These are phyloP conservation scores for Cepaea hortensis DNA, from an alignment of 2,888 invertebrate species.

Conservation along the genomic window DNA sequence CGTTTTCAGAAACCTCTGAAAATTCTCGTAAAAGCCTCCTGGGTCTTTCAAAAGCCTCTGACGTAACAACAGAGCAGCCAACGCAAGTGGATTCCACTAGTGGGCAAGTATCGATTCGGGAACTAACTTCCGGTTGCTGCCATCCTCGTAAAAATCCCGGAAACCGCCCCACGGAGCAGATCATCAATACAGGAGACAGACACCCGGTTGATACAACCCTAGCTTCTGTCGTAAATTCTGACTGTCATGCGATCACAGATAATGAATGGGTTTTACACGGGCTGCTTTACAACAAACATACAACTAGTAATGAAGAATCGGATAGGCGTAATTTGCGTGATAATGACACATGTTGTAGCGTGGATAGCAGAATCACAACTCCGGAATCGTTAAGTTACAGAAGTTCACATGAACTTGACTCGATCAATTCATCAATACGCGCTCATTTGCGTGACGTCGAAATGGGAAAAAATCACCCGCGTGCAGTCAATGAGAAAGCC, in stretches of 20 bases:
- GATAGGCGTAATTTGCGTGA: not conserved
- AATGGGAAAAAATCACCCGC: not conserved
- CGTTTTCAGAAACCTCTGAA: not conserved
- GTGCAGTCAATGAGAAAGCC: not conserved
- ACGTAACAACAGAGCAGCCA: not conserved
- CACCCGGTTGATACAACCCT: slow-evolving; percentile 12
- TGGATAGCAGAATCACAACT: not conserved
- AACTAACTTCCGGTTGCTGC: not conserved
- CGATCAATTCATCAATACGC: not conserved
- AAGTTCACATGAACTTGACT: not conserved
- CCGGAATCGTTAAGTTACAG: not conserved
- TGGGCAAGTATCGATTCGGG: slow-evolving; percentile 19
- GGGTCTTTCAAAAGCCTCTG: not conserved
- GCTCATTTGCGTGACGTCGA: not conserved
- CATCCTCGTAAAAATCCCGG: slow-evolving; percentile 12
- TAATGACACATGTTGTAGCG: not conserved
- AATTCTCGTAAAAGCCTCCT: not conserved
- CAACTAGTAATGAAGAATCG: not conserved
- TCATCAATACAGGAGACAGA: not conserved
- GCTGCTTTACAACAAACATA: no score
- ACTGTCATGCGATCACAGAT: not conserved
- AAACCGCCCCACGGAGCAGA: not conserved
- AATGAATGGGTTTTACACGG: not conserved
- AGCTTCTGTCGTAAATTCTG: not conserved
- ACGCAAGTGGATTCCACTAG: not conserved